A percentile compares a stretch with the other conserved stretches of the same genome.
phyloP scores from a whole-genome alignment of 2,888 invertebrate genomes.

The Allacma fusca region DNA sequence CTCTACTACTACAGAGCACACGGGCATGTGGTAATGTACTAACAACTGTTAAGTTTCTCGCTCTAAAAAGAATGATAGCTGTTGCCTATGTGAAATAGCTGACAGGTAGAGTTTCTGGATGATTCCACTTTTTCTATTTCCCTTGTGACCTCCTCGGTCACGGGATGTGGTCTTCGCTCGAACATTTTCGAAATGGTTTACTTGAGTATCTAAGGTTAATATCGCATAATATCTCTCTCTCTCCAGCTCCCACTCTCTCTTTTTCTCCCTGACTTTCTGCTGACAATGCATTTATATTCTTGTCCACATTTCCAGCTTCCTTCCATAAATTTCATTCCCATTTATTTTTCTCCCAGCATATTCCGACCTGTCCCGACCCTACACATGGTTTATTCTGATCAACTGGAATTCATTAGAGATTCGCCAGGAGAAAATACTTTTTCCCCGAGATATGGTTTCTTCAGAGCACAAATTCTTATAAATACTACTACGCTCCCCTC shows the following conservation, averaged over 20 bases:
- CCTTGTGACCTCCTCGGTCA: constrained; percentile 37
- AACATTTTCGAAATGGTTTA: constrained; percentile 9
- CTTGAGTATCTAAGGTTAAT: constrained; percentile 19
- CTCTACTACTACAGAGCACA: too few relatives aligned
- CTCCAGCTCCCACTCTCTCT: not conserved
- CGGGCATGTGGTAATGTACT: not conserved
- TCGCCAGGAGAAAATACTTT: not conserved
- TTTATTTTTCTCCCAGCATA: constrained; percentile 5
- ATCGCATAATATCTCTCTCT: constrained; percentile 1
- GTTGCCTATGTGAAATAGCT: constrained; percentile 22
- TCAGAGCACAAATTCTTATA: too few relatives aligned
- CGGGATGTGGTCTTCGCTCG: constrained; percentile 20
- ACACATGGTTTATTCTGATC: not conserved
- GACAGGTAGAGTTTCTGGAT: constrained; percentile 28
- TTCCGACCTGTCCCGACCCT: not conserved
- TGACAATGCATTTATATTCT: constrained; percentile 23
- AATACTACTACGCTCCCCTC: too few relatives aligned
- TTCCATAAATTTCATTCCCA: constrained; percentile 13
- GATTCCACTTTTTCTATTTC: constrained; percentile 33
- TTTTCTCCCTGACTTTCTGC: not conserved
- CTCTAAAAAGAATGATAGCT: constrained; percentile 14
- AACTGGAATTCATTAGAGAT: not conserved
- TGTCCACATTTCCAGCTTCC: constrained; percentile 19
- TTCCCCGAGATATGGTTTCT: too few relatives aligned
- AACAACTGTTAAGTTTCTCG: constrained; percentile 10